phyloP scores from a whole-genome alignment of 2,888 invertebrate species.

The Cacoxenus indagator region DNA sequence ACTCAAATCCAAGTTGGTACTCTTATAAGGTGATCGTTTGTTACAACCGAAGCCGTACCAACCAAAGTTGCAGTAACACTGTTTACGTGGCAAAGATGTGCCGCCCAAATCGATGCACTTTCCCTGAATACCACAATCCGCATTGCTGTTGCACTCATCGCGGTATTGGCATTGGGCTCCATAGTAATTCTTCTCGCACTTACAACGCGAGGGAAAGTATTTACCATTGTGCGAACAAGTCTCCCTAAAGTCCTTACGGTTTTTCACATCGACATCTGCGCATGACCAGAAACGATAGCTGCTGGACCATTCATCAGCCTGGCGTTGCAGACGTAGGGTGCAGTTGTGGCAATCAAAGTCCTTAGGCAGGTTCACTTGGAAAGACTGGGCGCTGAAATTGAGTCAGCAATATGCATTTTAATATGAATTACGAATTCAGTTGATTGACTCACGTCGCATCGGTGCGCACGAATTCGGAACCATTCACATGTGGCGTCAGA shows the following conservation, averaged over 20 bases:
- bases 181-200: conserved; percentile 84
- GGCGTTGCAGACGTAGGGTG: conserved; percentile 87
- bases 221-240: conserved; percentile 89
- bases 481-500: conserved; percentile 84
- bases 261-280: conserved; percentile 89
- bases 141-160: conserved; percentile 88
- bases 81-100: conserved; percentile 83
- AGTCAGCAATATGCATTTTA: neutral
- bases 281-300: conserved; percentile 95
- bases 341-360: conserved; percentile 91
- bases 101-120: conserved; percentile 86
- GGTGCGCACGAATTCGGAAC: conserved; percentile 84
- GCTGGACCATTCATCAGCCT: conserved; percentile 91
- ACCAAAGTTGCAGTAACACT: conserved; percentile 92
- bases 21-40: conserved; percentile 83
- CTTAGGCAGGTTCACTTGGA: conserved; percentile 83
- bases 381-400: conserved; percentile 82
- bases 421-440: neutral
- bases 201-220: conserved; percentile 82
- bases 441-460: conserved; percentile 91
- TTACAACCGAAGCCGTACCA: conserved; percentile 89
- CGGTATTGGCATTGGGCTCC: conserved; percentile 88
- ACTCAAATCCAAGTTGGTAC: conserved; percentile 79
- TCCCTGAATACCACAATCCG: conserved; percentile 89
- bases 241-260: conserved; percentile 84